These are phyloP conservation scores for Tragelaphus oryx DNA, from an alignment of 2,797 vertebrate species.

Conservation along the genomic window DNA sequence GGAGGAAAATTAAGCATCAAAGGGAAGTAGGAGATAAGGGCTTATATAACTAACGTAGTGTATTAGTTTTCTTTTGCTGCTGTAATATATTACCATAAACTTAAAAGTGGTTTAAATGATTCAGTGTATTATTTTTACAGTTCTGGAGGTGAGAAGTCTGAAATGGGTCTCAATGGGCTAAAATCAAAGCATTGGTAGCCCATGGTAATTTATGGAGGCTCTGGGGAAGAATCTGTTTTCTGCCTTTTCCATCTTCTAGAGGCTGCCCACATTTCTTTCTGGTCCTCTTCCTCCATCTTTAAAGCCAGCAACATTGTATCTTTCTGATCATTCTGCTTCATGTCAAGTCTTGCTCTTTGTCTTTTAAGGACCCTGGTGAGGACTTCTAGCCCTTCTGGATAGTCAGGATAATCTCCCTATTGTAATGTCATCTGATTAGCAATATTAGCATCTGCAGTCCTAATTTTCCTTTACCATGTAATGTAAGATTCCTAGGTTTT, in stretches of 20 bases:
- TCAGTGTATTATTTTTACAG: neutral
- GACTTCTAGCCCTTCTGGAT: neutral
- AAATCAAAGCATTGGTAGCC: neutral
- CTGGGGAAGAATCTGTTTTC: neutral
- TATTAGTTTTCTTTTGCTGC: conserved; percentile 12
- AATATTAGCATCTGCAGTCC: neutral
- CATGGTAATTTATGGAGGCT: neutral
- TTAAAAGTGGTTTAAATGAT: neutral
- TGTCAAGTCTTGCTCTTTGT: neutral
- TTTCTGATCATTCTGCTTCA: neutral
- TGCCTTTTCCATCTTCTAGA: neutral
- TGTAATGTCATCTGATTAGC: neutral
- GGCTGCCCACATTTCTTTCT: neutral
- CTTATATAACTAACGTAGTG: neutral
- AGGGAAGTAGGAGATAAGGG: neutral
- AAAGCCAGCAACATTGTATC: neutral
- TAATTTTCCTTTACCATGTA: neutral
- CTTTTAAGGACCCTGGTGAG: neutral
- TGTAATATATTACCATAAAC: neutral
- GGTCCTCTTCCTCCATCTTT: neutral
- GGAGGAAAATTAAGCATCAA: neutral
- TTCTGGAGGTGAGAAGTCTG: neutral
- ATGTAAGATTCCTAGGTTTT: neutral
- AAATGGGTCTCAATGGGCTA: neutral
- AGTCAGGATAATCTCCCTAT: neutral